phyloP scores from a whole-genome alignment of 23 tunicate species.

The Trididemnum clinides region DNA sequence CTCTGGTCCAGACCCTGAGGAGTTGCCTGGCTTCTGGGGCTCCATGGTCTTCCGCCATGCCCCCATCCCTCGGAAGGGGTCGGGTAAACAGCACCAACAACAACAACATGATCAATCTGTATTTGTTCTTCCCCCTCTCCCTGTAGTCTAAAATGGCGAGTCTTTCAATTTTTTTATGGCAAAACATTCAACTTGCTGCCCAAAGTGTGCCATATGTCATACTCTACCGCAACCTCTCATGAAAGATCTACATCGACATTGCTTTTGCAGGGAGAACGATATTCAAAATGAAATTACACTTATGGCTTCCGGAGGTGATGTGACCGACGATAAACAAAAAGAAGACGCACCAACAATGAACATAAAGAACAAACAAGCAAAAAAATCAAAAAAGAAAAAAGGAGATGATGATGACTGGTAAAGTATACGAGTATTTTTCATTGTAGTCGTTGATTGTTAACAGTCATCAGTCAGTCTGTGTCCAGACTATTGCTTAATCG shows the following conservation, averaged over 20 bases:
- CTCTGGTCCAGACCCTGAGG: no score
- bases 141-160: neutral
- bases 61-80: no score
- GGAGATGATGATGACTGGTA: slow-evolving; percentile 27
- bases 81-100: no score
- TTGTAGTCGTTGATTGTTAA: neutral
- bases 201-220: no score
- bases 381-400: slow-evolving; percentile 15
- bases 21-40: no score
- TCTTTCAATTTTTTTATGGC: neutral
- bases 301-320: neutral
- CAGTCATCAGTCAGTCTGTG: neutral
- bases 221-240: no score
- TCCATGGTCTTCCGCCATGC: no score
- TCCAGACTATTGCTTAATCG: neutral
- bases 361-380: slow-evolving; percentile 10
- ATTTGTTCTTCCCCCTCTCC: neutral
- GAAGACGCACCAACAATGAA: slow-evolving; percentile 23
- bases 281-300: neutral
- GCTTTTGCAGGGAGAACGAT: neutral
- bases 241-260: neutral
- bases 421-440: no score
- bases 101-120: no score
- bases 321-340: neutral
- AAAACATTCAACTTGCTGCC: neutral